A percentile compares a stretch with the other conserved stretches of the same genome.
Evolutionary conservation across 2,888 invertebrate species (phyloP).

Genomic region (Dasysyrphus tricinctus): DNA sequence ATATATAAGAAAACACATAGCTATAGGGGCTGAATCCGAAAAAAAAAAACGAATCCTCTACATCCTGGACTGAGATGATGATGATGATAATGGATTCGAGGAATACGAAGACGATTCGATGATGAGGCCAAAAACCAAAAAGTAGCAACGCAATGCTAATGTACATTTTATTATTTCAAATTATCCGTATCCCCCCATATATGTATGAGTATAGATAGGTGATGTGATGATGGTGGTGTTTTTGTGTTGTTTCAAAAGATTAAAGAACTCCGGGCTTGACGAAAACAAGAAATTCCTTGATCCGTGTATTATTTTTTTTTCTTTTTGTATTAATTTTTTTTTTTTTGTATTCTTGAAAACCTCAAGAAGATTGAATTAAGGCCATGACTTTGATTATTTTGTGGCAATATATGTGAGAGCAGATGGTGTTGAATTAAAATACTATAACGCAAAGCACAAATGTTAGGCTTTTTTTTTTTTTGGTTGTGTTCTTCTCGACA

Average conservation of each 20-base stretch:
- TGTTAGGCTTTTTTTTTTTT: conserved; percentile 8
- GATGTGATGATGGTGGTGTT: conserved; percentile 14
- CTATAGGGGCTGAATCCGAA: background rate
- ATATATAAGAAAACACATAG: background rate
- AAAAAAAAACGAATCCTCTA: background rate
- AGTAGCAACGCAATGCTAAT: conserved; percentile 64
- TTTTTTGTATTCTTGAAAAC: conserved; percentile 7
- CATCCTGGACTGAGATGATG: conserved; percentile 12
- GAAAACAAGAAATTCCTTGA: conserved; percentile 35
- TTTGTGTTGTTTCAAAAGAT: conserved; percentile 28
- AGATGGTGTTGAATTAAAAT: conserved; percentile 68
- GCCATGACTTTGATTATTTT: conserved; percentile 63
- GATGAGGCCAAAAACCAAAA: conserved; percentile 37
- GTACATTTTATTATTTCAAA: conserved; percentile 73
- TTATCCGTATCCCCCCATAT: conserved; percentile 36
- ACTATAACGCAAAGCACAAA: conserved; percentile 37
- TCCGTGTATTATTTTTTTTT: conserved; percentile 4
- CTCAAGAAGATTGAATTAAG: conserved; percentile 51
- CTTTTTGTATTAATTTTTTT: background rate
- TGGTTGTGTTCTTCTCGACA: background rate
- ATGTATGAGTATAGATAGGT: conserved; percentile 24
- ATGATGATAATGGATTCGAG: conserved; percentile 29
- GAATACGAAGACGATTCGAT: conserved; percentile 20
- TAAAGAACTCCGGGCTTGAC: conserved; percentile 18
- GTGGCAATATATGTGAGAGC: conserved; percentile 32